Evolutionary conservation across 2,888 invertebrate genomes (phyloP).

Genomic region (Melikaiella ostensackeni): DNA sequence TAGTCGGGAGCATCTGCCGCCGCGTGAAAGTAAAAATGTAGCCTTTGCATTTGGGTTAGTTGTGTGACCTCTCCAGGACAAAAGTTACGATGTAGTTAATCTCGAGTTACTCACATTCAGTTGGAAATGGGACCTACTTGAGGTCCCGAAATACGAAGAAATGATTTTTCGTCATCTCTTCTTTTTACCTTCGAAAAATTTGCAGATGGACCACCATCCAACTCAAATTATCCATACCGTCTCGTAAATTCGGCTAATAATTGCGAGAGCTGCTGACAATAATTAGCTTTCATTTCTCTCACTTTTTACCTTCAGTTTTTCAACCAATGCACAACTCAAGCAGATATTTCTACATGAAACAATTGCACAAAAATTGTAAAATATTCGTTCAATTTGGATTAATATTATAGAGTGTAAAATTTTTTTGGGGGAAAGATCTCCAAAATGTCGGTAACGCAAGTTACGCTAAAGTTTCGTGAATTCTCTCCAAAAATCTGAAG

Average conservation of each 20-base stretch:
- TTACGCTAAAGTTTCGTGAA: too few relatives aligned
- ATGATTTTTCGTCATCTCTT: slow-evolving; percentile 18
- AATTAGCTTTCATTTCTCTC: neutral
- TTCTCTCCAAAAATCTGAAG: too few relatives aligned
- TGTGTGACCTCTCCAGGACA: slow-evolving; percentile 32
- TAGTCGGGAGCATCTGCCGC: slow-evolving; percentile 20
- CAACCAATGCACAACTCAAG: neutral
- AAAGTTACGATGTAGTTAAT: slow-evolving; percentile 33
- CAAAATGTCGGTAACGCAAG: too few relatives aligned
- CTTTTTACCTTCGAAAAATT: neutral
- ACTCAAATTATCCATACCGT: neutral
- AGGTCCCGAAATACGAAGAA: slow-evolving; percentile 1
- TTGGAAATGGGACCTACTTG: slow-evolving; percentile 7
- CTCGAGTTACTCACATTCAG: slow-evolving; percentile 16
- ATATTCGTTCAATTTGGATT: too few relatives aligned
- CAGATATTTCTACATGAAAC: neutral
- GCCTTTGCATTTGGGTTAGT: slow-evolving; percentile 31
- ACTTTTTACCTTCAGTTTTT: neutral
- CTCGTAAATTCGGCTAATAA: slow-evolving; percentile 12
- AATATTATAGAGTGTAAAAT: too few relatives aligned
- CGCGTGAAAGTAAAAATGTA: slow-evolving; percentile 36
- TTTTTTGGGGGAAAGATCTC: too few relatives aligned
- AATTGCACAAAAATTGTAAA: too few relatives aligned
- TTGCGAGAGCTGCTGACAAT: slow-evolving; percentile 8
- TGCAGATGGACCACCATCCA: neutral